Base-by-base conservation (phyloP, 2,113 vertebrate genomes). In the Uria aalge region DNA sequence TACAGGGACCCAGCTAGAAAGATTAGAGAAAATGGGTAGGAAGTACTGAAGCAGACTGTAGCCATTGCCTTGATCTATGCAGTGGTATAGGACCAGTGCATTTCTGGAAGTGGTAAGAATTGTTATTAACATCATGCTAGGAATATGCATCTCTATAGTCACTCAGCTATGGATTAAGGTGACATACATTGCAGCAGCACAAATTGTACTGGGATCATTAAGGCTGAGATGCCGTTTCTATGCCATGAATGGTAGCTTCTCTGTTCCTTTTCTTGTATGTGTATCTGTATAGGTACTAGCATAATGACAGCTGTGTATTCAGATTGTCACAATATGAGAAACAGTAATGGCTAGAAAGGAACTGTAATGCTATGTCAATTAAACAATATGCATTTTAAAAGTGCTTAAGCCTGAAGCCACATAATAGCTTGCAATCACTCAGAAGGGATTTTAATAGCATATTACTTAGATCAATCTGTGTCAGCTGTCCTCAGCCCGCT, bases 381-480 rank as follows among this genome's bases (percentile, higher is more conserved):
- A 96, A 97, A 93, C 74, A 93, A 66, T 91, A 74, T 47, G 34
- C 90, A 68, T 96, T 97, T 97, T 53, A 82, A 75, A 95, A 92
- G 66, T 85, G 41, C 78, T 94, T 96, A 92, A 94, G 55, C 78
- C 72, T 85, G 78, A 86, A 96, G 68, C 90, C 72, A 77, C 78
- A 43, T 80, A 94, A 96, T 75, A 93, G 88, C 73, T 62, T 87
- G 72, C 83, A 89, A 69, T 94, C 52, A 76, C 64, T 96, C 50
- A 59, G 77, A 95, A 94, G 53, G 13, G 34, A 7, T 91, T 92
- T 81, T 95, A 97, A 94, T 91, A 95, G 64, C 63, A 12, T 77
- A 90, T 91, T 50, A 45, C 34, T 94, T 84, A 93, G 91, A 92
- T 88, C 78, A 92, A 55, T 94, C 64, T 8, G 2, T 71, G 79